Base-by-base conservation (phyloP, 2,113 vertebrate genomes). In the Embiotoca jacksoni region DNA sequence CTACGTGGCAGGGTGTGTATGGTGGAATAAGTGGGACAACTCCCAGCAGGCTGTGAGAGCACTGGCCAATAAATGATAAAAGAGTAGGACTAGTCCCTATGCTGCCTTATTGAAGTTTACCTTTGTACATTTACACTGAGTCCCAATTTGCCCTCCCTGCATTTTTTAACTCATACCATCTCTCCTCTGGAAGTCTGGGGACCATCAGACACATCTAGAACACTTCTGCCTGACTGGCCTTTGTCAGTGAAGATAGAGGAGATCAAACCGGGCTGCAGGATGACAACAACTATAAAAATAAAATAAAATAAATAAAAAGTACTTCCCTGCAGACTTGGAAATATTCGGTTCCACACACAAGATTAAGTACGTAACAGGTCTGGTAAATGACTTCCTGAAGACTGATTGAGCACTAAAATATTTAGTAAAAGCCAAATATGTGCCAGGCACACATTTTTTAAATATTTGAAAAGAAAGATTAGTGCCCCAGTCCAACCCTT, bases 21-120 rank as follows among this genome's bases (percentile, higher is more conserved):
- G 84, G 85, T 68, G 75, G 78, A 94, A 92, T 91, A 94, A 94
- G 90, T 95, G 91, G 93, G 92, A 90, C 93, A 92, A 92, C 91
- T 94, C 93, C 93, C 93, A 82, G 88, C 89, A 92, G 94, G 92
- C 88, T 67, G 49, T 83, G 59, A 81, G 61, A 88, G 88, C 88
- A 88, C 91, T 61, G 85, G 90, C 92, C 92, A 92, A 93, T 90
- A 93, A 90, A 91, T 86, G 88, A 92, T 89, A 90, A 92, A 91
- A 88, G 85, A 90, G 78, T 50, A 72, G 58, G 78, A 89, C 81
- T 75, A 64, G 85, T 91, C 89, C 91, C 86, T 58, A 64, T 13
- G 53, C 78, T 88, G 80, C 91, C 68, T 91, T 92, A 87, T 92
- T 93, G 88, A 92, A 91, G 89, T 92, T 92, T 92, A 92, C 89